These are phyloP conservation scores for Cosmorhoe ocellata DNA, from an alignment of 2,888 invertebrate genomes.

Conservation along the genomic window DNA sequence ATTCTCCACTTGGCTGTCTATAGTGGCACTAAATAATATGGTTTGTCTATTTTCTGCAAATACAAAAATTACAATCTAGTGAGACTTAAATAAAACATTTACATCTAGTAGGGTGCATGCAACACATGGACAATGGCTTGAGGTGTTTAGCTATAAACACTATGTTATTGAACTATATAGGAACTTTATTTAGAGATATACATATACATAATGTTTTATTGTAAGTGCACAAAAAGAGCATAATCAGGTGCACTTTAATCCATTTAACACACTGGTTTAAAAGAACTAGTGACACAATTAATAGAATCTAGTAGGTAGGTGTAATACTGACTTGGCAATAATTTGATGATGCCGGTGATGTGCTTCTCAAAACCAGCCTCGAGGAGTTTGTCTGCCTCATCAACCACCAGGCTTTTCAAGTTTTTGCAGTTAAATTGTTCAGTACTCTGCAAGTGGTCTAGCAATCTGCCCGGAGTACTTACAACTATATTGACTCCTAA, in stretches of 20 bases:
- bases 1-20: slow-evolving; percentile 94
- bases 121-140: too few relatives aligned
- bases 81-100: too few relatives aligned
- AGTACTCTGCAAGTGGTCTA: slow-evolving; percentile 96
- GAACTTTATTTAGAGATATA: too few relatives aligned
- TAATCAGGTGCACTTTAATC: too few relatives aligned
- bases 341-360: slow-evolving; percentile 93
- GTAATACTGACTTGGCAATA: slow-evolving; percentile 85
- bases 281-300: too few relatives aligned
- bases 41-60: slow-evolving; percentile 93
- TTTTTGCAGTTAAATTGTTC: slow-evolving; percentile 93
- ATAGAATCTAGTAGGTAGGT: background rate
- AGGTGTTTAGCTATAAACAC: too few relatives aligned
- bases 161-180: too few relatives aligned
- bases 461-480: slow-evolving; percentile 96
- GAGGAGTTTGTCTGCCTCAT: slow-evolving; percentile 97
- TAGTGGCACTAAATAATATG: slow-evolving; percentile 99
- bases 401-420: slow-evolving; percentile 94
- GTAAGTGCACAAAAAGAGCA: too few relatives aligned
- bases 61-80: too few relatives aligned
- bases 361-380: slow-evolving; percentile 98
- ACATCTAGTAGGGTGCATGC: too few relatives aligned
- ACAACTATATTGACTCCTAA: slow-evolving; percentile 94
- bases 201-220: too few relatives aligned
- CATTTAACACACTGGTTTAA: too few relatives aligned